These are phyloP conservation scores for Dissostichus mawsoni DNA, from an alignment of 2,113 vertebrate species.

Conservation along the genomic window DNA sequence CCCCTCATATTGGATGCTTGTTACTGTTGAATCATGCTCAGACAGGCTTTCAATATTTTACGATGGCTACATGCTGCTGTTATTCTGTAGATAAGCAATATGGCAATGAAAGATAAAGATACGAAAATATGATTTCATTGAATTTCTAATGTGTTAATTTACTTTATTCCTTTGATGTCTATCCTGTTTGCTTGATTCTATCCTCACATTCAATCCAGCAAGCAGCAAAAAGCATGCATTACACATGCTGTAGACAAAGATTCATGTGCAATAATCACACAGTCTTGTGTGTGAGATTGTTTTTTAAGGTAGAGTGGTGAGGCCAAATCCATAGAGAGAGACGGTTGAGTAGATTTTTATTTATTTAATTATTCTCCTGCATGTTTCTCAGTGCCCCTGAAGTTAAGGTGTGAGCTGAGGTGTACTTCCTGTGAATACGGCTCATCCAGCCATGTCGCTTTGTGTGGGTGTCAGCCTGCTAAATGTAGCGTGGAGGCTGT, in stretches of 20 bases:
- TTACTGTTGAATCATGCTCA: too few species aligned
- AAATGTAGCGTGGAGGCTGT: slow-evolving; percentile 73
- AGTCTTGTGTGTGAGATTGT: neutral
- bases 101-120: too few species aligned
- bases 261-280: neutral
- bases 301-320: slow-evolving; percentile 29
- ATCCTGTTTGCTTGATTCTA: too few species aligned
- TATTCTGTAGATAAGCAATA: neutral
- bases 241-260: neutral
- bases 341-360: slow-evolving; percentile 54
- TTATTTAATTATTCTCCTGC: slow-evolving; percentile 53
- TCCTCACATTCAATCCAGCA: neutral
- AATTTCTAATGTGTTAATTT: neutral
- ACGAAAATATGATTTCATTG: neutral
- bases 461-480: slow-evolving; percentile 68
- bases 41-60: too few species aligned
- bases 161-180: neutral
- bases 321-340: slow-evolving; percentile 29
- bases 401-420: slow-evolving; percentile 59
- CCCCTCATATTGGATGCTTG: too few species aligned
- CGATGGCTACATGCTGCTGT: neutral
- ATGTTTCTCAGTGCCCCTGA: slow-evolving; percentile 47
- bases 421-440: slow-evolving; percentile 66
- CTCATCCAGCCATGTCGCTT: slow-evolving; percentile 68
- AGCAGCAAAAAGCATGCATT: neutral